A percentile compares a stretch with the other conserved stretches of the same genome.
These are phyloP conservation scores for Heteronetta atricapilla DNA, from an alignment of 2,113 vertebrate species.

Conservation along the genomic window DNA sequence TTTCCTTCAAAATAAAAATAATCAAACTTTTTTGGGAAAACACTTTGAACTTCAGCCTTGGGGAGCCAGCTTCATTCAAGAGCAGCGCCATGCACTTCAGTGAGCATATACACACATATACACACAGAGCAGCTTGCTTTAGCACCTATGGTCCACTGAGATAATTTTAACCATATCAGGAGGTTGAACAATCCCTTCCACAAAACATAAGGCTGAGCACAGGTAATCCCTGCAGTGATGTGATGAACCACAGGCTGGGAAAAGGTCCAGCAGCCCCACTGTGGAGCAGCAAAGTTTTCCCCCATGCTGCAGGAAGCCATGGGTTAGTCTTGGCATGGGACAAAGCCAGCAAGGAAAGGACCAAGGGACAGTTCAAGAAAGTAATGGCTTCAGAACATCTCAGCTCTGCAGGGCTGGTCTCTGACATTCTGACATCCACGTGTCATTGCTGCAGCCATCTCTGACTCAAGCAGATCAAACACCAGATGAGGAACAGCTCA, in stretches of 20 bases:
- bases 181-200: background rate
- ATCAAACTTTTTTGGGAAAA: background rate
- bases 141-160: rapidly evolving
- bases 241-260: background rate
- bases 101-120: background rate
- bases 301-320: rapidly evolving
- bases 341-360: background rate
- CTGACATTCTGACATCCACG: background rate
- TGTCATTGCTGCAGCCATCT: background rate
- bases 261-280: background rate
- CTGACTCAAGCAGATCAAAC: background rate
- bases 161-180: background rate
- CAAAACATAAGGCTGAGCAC: background rate
- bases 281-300: background rate
- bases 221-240: background rate
- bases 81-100: background rate
- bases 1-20: background rate
- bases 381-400: background rate
- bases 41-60: background rate
- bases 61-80: background rate
- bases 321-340: background rate
- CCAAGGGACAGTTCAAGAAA: background rate
- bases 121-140: background rate
- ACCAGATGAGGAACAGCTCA: background rate
- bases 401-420: background rate